Evolutionary conservation across 2,113 vertebrate genomes (phyloP), one percentile per base, ranked within the genome.

Genomic region (Noctilio leporinus): DNA sequence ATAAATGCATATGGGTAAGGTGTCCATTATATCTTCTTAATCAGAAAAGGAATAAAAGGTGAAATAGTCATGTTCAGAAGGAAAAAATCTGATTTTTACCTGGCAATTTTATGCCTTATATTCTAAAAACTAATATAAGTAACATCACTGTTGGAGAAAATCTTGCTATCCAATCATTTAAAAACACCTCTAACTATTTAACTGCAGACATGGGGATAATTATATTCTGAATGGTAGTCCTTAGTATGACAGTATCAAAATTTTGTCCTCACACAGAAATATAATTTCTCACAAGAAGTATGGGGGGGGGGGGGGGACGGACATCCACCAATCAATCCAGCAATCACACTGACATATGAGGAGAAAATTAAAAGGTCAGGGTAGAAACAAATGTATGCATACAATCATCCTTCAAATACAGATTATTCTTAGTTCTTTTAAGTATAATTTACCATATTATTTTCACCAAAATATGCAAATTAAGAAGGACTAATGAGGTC

Each of bases 41-140:
- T 93, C 62, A 92, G 53, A 92, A 97, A 96, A 86, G 65, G n/a
- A 95, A 91, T 70, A 81, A 93, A 93, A 84, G 38, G 38, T 67
- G 80, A 93, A 93, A 81, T 6, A 76, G 45, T 92, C 40, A 92
- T 70, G 53, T 81, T 81, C n/a, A 84, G 45, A 86, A 82, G 28
- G 17, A 53, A 35, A n/a, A 43, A 90, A 77, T n/a, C 15, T 65
- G 4, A 53, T 83, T 77, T 94, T 96, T 77, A 96, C 51, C 70
- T 93, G 78, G 12, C 16, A 80, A 76, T 94, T 86, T 95, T 59
- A 92, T 4, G 94, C 40, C 4, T 95, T 67, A 51, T 40, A 83
- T 65, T 77, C 59, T 90, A 76, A 40, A 40, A 95, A 76, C 38
- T 80, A 96, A 69, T 78, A 4, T 91, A 70, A 90, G 47, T 51